Conservation (phyloP, 2,888 invertebrate genomes). For the Podotricha telesiphe region DNA sequence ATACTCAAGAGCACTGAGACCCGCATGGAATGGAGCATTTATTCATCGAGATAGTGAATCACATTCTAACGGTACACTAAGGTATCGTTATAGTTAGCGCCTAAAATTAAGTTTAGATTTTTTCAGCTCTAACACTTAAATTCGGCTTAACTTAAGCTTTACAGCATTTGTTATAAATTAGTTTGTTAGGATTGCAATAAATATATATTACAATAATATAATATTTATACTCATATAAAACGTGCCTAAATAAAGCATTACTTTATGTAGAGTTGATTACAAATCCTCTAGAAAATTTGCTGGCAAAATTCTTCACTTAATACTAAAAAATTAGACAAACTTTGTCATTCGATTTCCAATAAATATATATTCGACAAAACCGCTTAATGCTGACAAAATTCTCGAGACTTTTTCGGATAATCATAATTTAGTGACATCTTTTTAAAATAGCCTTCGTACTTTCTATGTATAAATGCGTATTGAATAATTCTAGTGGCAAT, state of each 20-base stretch:
- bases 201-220: neutral
- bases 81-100: too few species aligned
- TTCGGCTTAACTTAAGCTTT: neutral
- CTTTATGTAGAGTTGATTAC: conserved; percentile 17
- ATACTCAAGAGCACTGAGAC: too few species aligned
- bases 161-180: neutral
- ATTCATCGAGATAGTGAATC: too few species aligned
- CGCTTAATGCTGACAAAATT: conserved; percentile 22
- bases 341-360: conserved; percentile 22
- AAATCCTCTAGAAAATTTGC: conserved; percentile 17
- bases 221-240: conserved; percentile 6
- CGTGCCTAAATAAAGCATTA: conserved; percentile 13
- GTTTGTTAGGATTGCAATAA: conserved; percentile 2
- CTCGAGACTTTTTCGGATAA: conserved; percentile 22
- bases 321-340: conserved; percentile 22
- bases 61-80: too few species aligned
- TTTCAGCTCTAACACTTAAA: neutral
- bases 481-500: conserved; percentile 9
- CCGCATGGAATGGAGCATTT: too few species aligned
- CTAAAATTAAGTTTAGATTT: too few species aligned
- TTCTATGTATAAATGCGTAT: conserved; percentile 15
- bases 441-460: conserved; percentile 15
- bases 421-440: conserved; percentile 24
- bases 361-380: conserved; percentile 26
- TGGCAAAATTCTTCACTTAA: conserved; percentile 24